Evolutionary conservation across 2,113 vertebrate species (phyloP).

Genomic region (Mesoclemmys tuberculata): DNA sequence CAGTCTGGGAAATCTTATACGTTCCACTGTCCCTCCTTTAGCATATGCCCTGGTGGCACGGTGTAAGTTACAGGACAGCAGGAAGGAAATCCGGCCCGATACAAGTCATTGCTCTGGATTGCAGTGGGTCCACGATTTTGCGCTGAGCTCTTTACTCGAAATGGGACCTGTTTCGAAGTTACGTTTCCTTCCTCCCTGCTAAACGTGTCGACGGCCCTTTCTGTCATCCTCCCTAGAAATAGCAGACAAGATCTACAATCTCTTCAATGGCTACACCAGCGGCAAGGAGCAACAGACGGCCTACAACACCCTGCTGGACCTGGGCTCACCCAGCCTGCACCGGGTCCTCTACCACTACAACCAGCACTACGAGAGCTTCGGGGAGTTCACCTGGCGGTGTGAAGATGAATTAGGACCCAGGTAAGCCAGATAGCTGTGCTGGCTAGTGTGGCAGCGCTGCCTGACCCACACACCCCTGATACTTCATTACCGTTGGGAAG

Average conservation of each 20-base stretch:
- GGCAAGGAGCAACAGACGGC: constrained; percentile 98
- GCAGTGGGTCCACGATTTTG: neutral
- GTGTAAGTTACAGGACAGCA: neutral
- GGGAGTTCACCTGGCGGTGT: constrained; percentile 98
- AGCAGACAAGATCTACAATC: constrained; percentile 98
- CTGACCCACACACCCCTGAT: neutral
- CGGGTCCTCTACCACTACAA: constrained; percentile 98
- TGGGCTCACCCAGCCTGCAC: constrained; percentile 93
- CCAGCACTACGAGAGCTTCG: constrained; percentile 97
- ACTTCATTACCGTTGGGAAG: neutral
- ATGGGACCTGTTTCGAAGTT: neutral
- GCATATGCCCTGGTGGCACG: neutral
- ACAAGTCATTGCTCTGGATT: neutral
- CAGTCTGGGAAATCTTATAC: neutral
- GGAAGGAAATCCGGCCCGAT: neutral
- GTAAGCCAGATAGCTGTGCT: constrained; percentile 66
- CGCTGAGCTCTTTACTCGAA: neutral
- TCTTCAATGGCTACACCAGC: constrained; percentile 98
- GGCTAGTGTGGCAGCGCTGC: neutral
- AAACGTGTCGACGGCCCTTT: neutral
- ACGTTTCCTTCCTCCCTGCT: neutral
- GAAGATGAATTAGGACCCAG: constrained; percentile 98
- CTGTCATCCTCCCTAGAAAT: constrained; percentile 85
- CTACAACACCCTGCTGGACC: constrained; percentile 96
- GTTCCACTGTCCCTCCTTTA: neutral